Base-by-base conservation (phyloP, 2,113 vertebrate genomes). In the Anser cygnoides region DNA sequence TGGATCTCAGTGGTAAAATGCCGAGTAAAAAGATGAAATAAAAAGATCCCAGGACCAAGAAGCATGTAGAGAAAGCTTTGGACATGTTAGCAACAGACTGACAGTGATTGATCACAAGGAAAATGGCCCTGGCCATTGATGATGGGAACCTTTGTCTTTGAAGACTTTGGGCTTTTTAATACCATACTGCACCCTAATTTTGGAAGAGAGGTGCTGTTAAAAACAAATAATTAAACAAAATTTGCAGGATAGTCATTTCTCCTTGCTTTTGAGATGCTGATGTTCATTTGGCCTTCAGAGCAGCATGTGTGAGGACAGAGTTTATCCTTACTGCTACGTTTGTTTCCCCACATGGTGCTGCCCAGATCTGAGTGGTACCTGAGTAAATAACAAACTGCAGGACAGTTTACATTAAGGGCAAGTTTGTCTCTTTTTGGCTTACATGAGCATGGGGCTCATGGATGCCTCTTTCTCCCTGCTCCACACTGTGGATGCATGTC, bases 401-500 rank as follows among this genome's bases (percentile, higher is more conserved):
- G n/a, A 15, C 7, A 55, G 25, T 35, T 93, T 79, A 57, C 3
- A 2, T 75, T 85, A 18, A 21, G 31, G 49, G 5, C 26, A 52
- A 5, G 28, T 84, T 72, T 65, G 29, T 63, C 11, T 26, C 25
- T 20, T 7, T 17, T 78, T 35, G 1, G 35, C 19, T 72, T 25
- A 6, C 35, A 49, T 44, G 11, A 55, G 9, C 23, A 72, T 62
- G n/a, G 49, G 62, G 10, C 46, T 49, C 46, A 49, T 49, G 46
- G 46, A 49, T 49, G 46, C 19, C 20, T 78, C 62, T 85, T 29
- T 44, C 15, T 87, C 49, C 31, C 33, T 66, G 13, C 10, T 11
- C 3, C 2, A 41, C 57, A 11, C 39, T 1, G 0, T 39, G 44
- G 28, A 19, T 85, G 9, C 33, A 21, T 3, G 1, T 75, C 39